These are phyloP conservation scores for Caenorhabditis sp. DNA, from an alignment of 2,888 invertebrate genomes.

Conservation along the genomic window DNA sequence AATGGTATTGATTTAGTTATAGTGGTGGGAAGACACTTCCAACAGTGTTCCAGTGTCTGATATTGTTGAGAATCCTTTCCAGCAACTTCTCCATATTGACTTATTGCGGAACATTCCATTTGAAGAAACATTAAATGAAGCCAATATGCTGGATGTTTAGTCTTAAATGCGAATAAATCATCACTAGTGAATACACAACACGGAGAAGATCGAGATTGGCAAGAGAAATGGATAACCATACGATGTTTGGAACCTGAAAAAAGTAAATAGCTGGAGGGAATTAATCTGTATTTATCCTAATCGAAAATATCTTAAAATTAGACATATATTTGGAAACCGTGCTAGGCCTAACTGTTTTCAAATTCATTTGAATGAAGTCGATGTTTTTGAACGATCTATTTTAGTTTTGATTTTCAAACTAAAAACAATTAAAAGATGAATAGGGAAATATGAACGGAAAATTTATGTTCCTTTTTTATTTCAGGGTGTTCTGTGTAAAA, in stretches of 20 bases:
- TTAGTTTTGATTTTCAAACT: no score
- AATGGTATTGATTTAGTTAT: constrained; percentile 78
- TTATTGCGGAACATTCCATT: constrained; percentile 61
- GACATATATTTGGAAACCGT: no score
- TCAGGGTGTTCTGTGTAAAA: no score
- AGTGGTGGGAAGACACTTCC: constrained; percentile 91
- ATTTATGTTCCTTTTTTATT: no score
- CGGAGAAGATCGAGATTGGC: constrained; percentile 81
- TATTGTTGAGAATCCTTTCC: constrained; percentile 72
- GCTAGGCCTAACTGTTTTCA: no score
- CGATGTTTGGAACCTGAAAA: constrained; percentile 83
- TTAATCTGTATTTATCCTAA: no score
- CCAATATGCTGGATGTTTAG: constrained; percentile 86
- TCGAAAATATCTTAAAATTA: no score
- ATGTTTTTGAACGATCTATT: no score
- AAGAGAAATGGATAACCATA: constrained; percentile 87
- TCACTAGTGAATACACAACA: constrained; percentile 82
- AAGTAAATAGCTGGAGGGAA: no score
- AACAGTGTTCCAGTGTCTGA: constrained; percentile 81
- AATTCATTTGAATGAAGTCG: no score
- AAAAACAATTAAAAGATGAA: no score
- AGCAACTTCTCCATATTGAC: constrained; percentile 71
- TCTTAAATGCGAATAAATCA: constrained; percentile 74
- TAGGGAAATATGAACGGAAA: no score
- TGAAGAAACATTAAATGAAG: constrained; percentile 90